Base-by-base conservation (phyloP, 1,140 invertebrate species). In the Brachionus koreanus region DNA sequence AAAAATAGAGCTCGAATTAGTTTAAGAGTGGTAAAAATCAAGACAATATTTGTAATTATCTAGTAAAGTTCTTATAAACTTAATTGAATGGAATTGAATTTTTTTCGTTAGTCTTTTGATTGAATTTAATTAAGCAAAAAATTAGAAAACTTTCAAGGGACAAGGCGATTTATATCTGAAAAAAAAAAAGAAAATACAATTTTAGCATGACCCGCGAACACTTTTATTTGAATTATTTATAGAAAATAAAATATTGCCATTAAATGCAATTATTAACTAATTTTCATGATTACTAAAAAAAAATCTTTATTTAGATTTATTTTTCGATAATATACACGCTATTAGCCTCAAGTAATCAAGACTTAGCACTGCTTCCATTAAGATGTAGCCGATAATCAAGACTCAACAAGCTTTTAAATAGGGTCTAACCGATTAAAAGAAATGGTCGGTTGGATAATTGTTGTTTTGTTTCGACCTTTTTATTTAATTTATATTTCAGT, bases 51-150 rank as follows among this genome's bases (percentile, higher is more conserved):
- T 63, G 25, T 37, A 65, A 65, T 65, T 65, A 65, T 65, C 63
- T 65, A 16, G 25, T 65, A 10, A 29, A 7, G 13, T 65, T 33
- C 63, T 65, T 65, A 19, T 10, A 33, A 33, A 33, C 33, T 65
- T 65, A 65, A 65, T 65, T 65, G 63, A 65, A 65, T 65, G 63
- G 63, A 65, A 65, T 65, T 9, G 33, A 65, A 16, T 63, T 23
- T 63, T 63, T 29, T 29, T 29, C 1, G 29, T 29, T 49, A 12
- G 23, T 63, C 25, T 29, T 63, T 63, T 63, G 57, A 63, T 63
- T 25, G 63, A 33, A 33, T 33, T 65, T 65, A 65, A 65, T 65
- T 65, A 33, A 65, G 63, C 63, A 65, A 65, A 65, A 65, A 65
- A 65, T 33, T 12, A 65, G 33, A 33, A 65, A 65, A 65, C 25